Conservation (phyloP, 1,140 invertebrate species). For the Camponotus floridanus region DNA sequence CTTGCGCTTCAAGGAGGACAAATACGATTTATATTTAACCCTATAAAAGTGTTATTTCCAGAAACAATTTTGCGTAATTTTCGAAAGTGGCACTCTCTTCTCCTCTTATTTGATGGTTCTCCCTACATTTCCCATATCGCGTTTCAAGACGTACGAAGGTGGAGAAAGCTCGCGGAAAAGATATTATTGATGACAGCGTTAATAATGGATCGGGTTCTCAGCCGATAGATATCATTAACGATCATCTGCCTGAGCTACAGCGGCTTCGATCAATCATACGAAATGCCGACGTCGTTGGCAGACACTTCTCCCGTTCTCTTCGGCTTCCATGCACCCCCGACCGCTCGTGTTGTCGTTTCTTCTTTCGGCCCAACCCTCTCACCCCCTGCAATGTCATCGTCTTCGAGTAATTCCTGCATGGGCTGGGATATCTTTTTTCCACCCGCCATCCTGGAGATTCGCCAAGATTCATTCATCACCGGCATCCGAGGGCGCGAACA, state of each 20-base stretch:
- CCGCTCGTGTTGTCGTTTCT: slow-evolving; percentile 76
- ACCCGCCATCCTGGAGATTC: slow-evolving; percentile 69
- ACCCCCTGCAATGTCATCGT: slow-evolving; percentile 67
- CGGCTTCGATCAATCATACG: slow-evolving; percentile 78
- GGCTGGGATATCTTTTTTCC: slow-evolving; percentile 74
- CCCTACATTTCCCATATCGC: slow-evolving; percentile 43
- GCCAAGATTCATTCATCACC: slow-evolving; percentile 78
- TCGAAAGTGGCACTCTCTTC: neutral
- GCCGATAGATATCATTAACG: slow-evolving; percentile 77
- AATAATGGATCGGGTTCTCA: slow-evolving; percentile 75
- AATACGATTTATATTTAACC: neutral
- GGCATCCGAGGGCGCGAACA: slow-evolving; percentile 73
- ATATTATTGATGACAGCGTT: slow-evolving; percentile 74
- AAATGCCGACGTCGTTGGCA: slow-evolving; percentile 76
- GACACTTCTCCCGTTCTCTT: slow-evolving; percentile 67
- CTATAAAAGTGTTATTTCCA: neutral
- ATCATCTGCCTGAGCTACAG: slow-evolving; percentile 71
- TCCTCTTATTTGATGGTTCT: neutral
- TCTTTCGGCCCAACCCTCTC: slow-evolving; percentile 66
- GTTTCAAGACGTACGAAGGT: slow-evolving; percentile 49
- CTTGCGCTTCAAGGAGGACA: neutral
- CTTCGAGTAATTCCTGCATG: slow-evolving; percentile 74
- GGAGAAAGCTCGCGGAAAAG: slow-evolving; percentile 55
- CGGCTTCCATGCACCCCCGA: slow-evolving; percentile 59
- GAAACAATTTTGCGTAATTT: slow-evolving; percentile 18